Evolutionary conservation across 2,113 vertebrate species (phyloP).

Genomic region (Galbula dea): DNA sequence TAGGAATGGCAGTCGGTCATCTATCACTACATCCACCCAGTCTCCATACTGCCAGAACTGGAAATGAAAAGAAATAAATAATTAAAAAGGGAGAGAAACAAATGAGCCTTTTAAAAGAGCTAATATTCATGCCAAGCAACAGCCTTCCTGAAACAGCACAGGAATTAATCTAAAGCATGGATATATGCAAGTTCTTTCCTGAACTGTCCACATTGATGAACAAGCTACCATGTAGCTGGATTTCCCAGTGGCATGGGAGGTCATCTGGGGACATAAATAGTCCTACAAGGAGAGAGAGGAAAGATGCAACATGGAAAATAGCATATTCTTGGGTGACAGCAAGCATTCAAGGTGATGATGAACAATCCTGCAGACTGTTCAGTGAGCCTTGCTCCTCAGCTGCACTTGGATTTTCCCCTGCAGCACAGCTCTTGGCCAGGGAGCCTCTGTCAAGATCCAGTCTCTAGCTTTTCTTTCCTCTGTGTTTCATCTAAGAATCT

Average conservation of each 20-base stretch:
- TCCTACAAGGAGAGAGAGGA: neutral
- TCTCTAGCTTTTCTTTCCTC: neutral
- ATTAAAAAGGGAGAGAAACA: neutral
- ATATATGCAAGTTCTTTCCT: neutral
- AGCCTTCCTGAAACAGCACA: neutral
- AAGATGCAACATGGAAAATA: neutral
- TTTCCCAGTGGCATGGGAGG: neutral
- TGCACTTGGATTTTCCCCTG: neutral
- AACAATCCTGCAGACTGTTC: neutral
- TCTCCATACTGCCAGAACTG: conserved; percentile 79
- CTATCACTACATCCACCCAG: conserved; percentile 80
- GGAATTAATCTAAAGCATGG: neutral
- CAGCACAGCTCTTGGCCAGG: neutral
- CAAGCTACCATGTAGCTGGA: neutral
- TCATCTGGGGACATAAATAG: neutral
- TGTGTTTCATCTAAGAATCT: conserved; percentile 17
- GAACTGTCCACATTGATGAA: neutral
- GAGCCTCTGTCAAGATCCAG: neutral
- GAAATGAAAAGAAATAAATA: neutral
- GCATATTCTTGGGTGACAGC: neutral
- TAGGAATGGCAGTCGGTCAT: conserved; percentile 70
- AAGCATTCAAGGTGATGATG: neutral
- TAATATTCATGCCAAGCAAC: neutral
- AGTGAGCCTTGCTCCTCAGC: neutral
- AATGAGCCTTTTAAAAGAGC: neutral